phyloP scores from a whole-genome alignment of 2,888 invertebrate genomes.

The Darwinula stevensoni region DNA sequence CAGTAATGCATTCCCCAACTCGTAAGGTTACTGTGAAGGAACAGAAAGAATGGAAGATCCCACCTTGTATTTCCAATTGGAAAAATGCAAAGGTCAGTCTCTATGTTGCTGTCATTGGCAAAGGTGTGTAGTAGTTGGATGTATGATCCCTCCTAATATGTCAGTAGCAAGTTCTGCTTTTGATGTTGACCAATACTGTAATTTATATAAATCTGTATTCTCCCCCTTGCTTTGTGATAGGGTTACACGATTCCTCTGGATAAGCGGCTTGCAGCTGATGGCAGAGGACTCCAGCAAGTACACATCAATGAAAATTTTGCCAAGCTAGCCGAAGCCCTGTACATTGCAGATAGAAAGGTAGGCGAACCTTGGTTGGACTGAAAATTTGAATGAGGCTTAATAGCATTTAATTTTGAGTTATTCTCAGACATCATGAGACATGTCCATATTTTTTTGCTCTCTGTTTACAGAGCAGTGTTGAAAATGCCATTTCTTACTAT shows the following conservation, averaged over 20 bases:
- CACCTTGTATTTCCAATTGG: slow-evolving; percentile 98
- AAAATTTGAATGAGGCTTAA: no score
- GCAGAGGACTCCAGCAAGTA: slow-evolving; percentile 78
- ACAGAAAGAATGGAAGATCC: slow-evolving; percentile 96
- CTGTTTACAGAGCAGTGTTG: not conserved
- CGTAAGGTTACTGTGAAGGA: slow-evolving; percentile 92
- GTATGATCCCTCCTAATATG: not conserved
- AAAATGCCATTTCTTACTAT: slow-evolving; percentile 1
- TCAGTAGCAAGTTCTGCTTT: not conserved
- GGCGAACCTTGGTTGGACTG: slow-evolving; percentile 9
- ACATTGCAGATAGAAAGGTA: slow-evolving; percentile 78
- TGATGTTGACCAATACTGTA: no score
- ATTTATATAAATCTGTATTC: slow-evolving; percentile 4
- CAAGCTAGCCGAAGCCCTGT: slow-evolving; percentile 84
- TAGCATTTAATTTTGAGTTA: not conserved
- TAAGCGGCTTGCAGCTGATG: slow-evolving; percentile 91
- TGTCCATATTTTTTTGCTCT: not conserved
- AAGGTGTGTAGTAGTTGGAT: not conserved
- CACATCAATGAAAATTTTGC: slow-evolving; percentile 99
- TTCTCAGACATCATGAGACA: slow-evolving; percentile 1
- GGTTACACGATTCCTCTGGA: slow-evolving; percentile 92
- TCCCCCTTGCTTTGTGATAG: slow-evolving; percentile 14
- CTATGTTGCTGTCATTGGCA: no score
- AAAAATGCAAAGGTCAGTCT: slow-evolving; percentile 67
- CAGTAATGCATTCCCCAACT: slow-evolving; percentile 92